Evolutionary conservation across 2,797 vertebrate genomes (phyloP).

Genomic region (Cynodonichthys magdalenae): DNA sequence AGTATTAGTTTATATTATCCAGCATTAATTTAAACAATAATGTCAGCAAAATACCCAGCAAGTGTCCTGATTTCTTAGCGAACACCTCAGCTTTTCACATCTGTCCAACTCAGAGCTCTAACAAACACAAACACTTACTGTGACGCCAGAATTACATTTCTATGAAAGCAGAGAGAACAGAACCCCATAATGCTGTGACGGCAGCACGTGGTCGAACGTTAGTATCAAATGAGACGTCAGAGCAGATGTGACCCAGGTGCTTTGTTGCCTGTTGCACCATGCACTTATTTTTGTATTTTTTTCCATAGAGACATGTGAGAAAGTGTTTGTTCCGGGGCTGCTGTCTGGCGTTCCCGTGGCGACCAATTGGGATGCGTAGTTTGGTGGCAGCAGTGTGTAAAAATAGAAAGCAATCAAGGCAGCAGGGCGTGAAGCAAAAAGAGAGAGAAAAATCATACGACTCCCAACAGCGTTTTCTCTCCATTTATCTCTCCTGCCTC

Average conservation of each 20-base stretch:
- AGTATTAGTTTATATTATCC: constrained; percentile 16
- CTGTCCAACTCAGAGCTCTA: constrained; percentile 44
- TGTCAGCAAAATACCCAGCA: constrained; percentile 35
- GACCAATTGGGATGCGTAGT: constrained; percentile 83
- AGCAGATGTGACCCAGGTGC: constrained; percentile 68
- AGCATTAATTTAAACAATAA: constrained; percentile 24
- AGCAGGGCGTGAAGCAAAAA: constrained; percentile 78
- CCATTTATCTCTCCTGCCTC: constrained; percentile 71
- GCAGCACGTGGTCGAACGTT: constrained; percentile 51
- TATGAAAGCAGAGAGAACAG: constrained; percentile 55
- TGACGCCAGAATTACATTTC: constrained; percentile 43
- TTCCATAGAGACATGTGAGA: constrained; percentile 66
- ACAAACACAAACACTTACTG: constrained; percentile 43
- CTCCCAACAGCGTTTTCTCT: constrained; percentile 79
- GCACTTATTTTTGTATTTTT: constrained; percentile 28
- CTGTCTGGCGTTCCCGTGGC: constrained; percentile 81
- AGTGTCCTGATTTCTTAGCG: constrained; percentile 20
- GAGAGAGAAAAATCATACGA: constrained; percentile 66
- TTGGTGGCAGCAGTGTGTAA: constrained; percentile 79
- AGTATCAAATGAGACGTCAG: constrained; percentile 46
- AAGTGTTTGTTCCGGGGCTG: constrained; percentile 75
- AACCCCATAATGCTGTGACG: constrained; percentile 60
- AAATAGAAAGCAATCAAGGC: constrained; percentile 88
- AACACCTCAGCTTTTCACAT: constrained; percentile 47
- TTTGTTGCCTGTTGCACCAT: constrained; percentile 65